Percentiles rank a stretch among this genome's conserved stretches.
phyloP scores from a whole-genome alignment of 2,113 vertebrate genomes.

The Zosterops pallidus region DNA sequence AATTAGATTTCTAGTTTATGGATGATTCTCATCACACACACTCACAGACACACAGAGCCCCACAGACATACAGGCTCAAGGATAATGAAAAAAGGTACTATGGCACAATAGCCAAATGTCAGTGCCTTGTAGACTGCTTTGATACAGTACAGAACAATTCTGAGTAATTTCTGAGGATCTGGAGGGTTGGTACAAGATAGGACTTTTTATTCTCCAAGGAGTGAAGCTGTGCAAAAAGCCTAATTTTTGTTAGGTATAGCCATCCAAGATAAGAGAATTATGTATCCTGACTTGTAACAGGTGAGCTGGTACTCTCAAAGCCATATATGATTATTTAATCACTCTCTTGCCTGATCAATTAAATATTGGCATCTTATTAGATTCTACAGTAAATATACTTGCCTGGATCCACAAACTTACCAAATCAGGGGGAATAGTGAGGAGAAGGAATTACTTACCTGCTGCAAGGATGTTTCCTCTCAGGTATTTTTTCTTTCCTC shows the following conservation, averaged over 20 bases:
- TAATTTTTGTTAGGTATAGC: background rate
- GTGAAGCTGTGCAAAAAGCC: background rate
- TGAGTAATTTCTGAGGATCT: background rate
- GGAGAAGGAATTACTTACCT: background rate
- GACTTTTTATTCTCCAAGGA: background rate
- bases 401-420: background rate
- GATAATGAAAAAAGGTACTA: background rate
- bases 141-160: background rate
- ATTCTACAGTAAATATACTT: background rate
- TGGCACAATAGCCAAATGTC: background rate
- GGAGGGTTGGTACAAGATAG: background rate
- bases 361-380: background rate
- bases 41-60: background rate
- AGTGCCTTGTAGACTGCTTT: background rate
- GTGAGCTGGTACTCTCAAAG: background rate
- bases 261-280: background rate
- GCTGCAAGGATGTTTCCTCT: background rate
- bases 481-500: background rate
- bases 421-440: background rate
- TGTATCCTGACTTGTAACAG: background rate
- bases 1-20: slow-evolving; percentile 21
- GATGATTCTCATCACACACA: background rate
- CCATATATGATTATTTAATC: background rate
- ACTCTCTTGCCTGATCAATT: background rate
- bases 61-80: background rate